A percentile compares a stretch with the other conserved stretches of the same genome.
Evolutionary conservation across 2,888 invertebrate species (phyloP).

Genomic region (Rhagonycha fulva): DNA sequence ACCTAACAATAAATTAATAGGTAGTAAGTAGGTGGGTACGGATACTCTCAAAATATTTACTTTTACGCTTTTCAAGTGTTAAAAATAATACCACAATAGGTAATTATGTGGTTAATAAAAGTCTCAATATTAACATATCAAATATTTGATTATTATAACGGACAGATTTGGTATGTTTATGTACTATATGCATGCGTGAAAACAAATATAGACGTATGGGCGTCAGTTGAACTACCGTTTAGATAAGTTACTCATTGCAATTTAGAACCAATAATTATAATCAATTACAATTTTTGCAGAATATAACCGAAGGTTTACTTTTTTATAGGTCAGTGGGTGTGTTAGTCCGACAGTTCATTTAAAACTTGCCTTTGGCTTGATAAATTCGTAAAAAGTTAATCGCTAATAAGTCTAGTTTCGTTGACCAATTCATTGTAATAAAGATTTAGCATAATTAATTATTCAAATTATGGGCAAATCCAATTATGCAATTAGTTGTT

Average conservation of each 20-base stretch:
- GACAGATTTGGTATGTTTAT: slow-evolving; percentile 6
- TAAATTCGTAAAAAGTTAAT: not conserved
- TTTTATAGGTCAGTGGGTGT: slow-evolving; percentile 20
- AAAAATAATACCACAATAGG: not conserved
- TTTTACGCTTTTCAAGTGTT: slow-evolving; percentile 1
- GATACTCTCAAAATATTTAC: not conserved
- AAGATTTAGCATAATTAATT: not conserved
- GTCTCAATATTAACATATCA: slow-evolving; percentile 10
- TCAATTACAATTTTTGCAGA: not conserved
- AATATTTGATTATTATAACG: slow-evolving; percentile 11
- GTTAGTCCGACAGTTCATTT: slow-evolving; percentile 5
- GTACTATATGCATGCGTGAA: not conserved
- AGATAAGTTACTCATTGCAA: not conserved
- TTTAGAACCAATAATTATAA: not conserved
- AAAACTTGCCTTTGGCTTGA: slow-evolving; percentile 5
- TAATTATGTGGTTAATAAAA: not conserved
- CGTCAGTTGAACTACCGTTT: slow-evolving; percentile 1
- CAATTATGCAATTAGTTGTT: not conserved
- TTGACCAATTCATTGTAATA: not conserved
- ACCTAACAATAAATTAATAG: not conserved
- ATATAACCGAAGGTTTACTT: slow-evolving; percentile 3
- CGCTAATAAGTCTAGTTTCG: not conserved
- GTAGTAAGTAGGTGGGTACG: not conserved
- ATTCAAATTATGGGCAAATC: not conserved
- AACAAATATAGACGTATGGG: not conserved